Conservation (phyloP, 2,797 vertebrate genomes). For the Falco concolor region DNA sequence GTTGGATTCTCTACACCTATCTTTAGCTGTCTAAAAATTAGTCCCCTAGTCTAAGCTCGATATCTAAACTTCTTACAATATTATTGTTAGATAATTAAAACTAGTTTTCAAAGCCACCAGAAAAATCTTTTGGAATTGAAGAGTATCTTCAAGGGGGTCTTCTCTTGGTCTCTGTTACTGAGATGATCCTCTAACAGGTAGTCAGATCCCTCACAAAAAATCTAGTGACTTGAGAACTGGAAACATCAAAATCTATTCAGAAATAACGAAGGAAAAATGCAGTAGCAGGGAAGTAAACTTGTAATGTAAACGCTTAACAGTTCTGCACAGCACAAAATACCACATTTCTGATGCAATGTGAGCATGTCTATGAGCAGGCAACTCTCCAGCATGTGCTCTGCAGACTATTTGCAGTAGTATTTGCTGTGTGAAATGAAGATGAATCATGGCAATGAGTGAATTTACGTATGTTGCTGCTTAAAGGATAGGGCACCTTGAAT, state of each 20-base stretch:
- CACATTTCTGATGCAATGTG: neutral
- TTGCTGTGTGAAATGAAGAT: neutral
- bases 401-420: neutral
- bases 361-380: neutral
- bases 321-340: neutral
- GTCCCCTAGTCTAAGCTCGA: neutral
- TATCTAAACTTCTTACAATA: neutral
- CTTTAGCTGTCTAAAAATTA: neutral
- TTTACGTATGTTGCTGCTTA: constrained; percentile 4
- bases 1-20: neutral
- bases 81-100: neutral
- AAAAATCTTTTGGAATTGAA: neutral
- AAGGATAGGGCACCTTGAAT: neutral
- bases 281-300: neutral
- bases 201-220: neutral
- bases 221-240: neutral
- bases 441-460: neutral
- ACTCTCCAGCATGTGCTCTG: neutral
- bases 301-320: neutral
- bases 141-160: neutral
- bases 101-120: neutral
- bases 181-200: neutral
- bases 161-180: neutral
- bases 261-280: neutral
- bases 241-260: neutral